Base-by-base conservation (phyloP, 2,113 vertebrate genomes). In the Perca flavescens region DNA sequence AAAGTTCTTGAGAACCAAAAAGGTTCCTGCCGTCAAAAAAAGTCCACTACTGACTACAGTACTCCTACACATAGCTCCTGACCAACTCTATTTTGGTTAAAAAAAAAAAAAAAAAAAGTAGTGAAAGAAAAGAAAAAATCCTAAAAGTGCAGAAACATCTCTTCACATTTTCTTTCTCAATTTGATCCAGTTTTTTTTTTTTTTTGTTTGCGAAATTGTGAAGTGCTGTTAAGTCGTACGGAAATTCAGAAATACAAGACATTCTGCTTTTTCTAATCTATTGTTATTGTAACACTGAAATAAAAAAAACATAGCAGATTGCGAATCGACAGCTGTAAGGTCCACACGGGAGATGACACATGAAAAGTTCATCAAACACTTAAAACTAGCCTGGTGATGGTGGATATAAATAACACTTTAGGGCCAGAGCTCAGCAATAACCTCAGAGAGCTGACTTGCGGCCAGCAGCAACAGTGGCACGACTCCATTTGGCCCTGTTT, bases 401-500 rank as follows among this genome's bases (percentile, higher is more conserved):
- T 17, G 75, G 83, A 67, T 91, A 89, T 88, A 91, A 90, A 92
- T 91, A 90, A 84, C 87, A 16, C 40, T 53, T 40, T 43, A 70
- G 77, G 85, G 78, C 70, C 79, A 76, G 85, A 87, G 82, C 85
- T 79, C 77, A 87, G 88, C 86, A 88, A 69, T 75, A 90, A 82
- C 78, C 82, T 86, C 84, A 62, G 80, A 71, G 86, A 83, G 75
- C 67, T 88, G 89, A 86, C 74, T 66, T 10, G 77, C 67, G 43
- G 79, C 86, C 89, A 89, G 87, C 79, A 77, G 86, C 82, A 82
- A 83, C 90, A 76, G 84, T 90, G 89, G 92, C 90, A 82, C 50
- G 3, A 25, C 79, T 89, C 93, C 91, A 92, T 91, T 90, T 94
- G 93, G 89, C 88, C 74, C 74, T 74, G 88, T 93, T 90, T 93